phyloP scores from a whole-genome alignment of 2,113 vertebrate species.

The Saimiri boliviensis region DNA sequence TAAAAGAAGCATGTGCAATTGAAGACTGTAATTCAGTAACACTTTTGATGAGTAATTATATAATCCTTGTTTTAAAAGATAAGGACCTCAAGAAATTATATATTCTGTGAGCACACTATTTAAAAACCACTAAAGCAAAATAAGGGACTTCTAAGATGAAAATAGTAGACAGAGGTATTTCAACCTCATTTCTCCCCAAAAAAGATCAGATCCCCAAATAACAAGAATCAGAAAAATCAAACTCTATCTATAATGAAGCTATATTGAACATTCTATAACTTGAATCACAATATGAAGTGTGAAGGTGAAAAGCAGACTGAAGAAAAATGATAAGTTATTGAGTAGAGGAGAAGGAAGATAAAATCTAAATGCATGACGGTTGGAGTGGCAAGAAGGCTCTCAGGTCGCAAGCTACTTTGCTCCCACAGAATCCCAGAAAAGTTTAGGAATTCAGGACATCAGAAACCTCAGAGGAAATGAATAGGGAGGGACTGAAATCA shows the following conservation, averaged over 20 bases:
- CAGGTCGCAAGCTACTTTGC: not conserved
- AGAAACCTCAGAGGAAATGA: not conserved
- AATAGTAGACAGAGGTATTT: not conserved
- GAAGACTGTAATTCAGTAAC: constrained; percentile 7
- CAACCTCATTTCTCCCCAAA: not conserved
- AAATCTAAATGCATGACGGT: not conserved
- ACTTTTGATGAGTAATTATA: constrained; percentile 25
- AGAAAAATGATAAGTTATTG: not conserved
- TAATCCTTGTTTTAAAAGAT: constrained; percentile 37
- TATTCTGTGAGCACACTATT: constrained; percentile 3
- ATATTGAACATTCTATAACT: not conserved
- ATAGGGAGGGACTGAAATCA: not conserved
- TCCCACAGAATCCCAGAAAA: not conserved
- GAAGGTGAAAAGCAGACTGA: not conserved
- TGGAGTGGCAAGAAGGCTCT: not conserved
- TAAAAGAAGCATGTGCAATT: constrained; percentile 34
- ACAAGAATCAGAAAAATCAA: not conserved
- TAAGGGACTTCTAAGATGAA: not conserved
- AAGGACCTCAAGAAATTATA: not conserved
- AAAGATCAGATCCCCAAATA: not conserved
- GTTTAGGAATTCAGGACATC: not conserved
- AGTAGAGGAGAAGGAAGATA: not conserved
- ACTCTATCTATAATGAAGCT: not conserved
- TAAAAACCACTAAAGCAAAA: not conserved
- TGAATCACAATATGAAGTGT: not conserved